A percentile compares a stretch with the other conserved stretches of the same genome.
phyloP scores from a whole-genome alignment of 1,140 invertebrate genomes.

The Drosophila navojoa region DNA sequence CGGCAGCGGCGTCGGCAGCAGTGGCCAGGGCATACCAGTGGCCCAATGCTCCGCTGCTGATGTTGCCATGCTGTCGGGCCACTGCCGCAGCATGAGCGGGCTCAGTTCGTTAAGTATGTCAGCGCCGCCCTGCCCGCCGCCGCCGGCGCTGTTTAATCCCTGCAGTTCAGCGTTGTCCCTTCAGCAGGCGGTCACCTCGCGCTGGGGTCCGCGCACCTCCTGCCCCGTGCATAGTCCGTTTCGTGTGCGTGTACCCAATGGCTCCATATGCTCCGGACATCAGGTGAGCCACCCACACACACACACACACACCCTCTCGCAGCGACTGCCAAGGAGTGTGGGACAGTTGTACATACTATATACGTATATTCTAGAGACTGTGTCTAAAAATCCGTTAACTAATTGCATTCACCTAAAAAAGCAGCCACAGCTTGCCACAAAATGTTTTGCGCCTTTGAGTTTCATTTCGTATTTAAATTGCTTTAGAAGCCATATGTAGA shows the following conservation, averaged over 20 bases:
- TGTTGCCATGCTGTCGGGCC: conserved; percentile 59
- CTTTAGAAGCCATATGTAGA: conserved; percentile 51
- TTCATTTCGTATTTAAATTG: conserved; percentile 58
- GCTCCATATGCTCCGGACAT: conserved; percentile 84
- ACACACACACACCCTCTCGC: conserved; percentile 1
- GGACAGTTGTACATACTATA: not conserved
- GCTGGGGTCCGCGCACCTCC: conserved; percentile 83
- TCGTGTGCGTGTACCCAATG: conserved; percentile 86
- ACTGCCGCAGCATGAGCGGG: conserved; percentile 78
- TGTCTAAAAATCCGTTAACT: conserved; percentile 77
- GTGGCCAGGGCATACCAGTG: conserved; percentile 62
- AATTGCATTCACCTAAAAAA: conserved; percentile 58
- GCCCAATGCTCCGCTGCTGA: conserved; percentile 54
- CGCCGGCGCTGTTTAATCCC: conserved; percentile 82
- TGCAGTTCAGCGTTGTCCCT: conserved; percentile 80
- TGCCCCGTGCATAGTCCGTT: conserved; percentile 88
- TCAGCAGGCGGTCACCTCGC: conserved; percentile 68
- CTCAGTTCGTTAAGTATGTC: conserved; percentile 73
- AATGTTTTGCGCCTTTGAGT: conserved; percentile 73
- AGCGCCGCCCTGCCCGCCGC: conserved; percentile 73
- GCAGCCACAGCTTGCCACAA: conserved; percentile 73
- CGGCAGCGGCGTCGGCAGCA: conserved; percentile 76
- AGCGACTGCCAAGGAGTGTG: conserved; percentile 11
- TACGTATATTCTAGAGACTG: conserved; percentile 10
- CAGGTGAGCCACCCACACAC: conserved; percentile 79